Conservation (phyloP, 30 jellyfish, hydroid and myxozoan genomes). For the Hydractinia echinata region DNA sequence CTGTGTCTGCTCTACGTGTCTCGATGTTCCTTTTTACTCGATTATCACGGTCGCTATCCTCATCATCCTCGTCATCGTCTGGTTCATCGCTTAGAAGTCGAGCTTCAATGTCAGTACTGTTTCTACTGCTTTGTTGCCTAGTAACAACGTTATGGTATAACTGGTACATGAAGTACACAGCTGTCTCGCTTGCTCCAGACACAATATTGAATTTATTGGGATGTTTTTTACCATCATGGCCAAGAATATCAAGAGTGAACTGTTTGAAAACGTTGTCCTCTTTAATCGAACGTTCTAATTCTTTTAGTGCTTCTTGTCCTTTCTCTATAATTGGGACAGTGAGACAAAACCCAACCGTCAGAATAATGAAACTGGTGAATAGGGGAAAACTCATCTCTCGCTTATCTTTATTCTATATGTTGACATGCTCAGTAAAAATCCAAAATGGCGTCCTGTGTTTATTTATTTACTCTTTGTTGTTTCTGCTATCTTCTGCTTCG, state of each 20-base stretch:
- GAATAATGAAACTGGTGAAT: no score
- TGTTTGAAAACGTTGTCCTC: no score
- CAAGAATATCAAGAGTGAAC: not conserved
- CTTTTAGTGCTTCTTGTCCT: no score
- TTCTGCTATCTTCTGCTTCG: no score
- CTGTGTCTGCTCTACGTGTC: conserved; percentile 2
- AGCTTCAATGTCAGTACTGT: not conserved
- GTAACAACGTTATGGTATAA: not conserved
- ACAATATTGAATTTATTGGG: conserved; percentile 9
- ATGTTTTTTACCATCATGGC: not conserved
- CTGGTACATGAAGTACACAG: not conserved
- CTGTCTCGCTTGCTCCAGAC: not conserved
- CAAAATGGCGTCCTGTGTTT: no score
- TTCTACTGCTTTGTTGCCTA: not conserved
- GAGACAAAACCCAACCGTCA: no score
- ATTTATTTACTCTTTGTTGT: no score
- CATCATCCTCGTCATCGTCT: not conserved
- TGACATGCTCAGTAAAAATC: no score
- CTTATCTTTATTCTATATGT: no score
- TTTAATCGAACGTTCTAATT: no score
- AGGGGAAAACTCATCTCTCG: no score
- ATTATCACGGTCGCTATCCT: not conserved
- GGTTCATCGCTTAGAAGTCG: not conserved
- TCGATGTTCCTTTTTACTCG: not conserved
- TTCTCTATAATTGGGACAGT: no score